Evolutionary conservation across 1,140 invertebrate genomes (phyloP).

Genomic region (Drosophila murphyi): DNA sequence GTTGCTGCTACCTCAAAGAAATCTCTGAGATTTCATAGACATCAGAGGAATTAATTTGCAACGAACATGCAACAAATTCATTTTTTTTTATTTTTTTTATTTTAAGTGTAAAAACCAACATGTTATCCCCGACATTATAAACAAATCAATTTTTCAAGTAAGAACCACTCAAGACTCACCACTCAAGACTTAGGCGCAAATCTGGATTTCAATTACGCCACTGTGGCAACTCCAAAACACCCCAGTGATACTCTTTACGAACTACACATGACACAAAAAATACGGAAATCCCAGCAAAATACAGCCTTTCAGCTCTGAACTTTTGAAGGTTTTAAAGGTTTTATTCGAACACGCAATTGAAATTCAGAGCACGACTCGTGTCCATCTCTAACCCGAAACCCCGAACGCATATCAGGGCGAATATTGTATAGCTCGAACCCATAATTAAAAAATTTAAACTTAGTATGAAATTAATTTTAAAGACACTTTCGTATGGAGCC

Average conservation of each 20-base stretch:
- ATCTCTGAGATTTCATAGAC: slow-evolving; percentile 17
- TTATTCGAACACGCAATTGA: background rate
- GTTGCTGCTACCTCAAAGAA: slow-evolving; percentile 51
- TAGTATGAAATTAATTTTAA: slow-evolving; percentile 81
- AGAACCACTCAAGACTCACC: slow-evolving; percentile 63
- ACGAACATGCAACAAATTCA: slow-evolving; percentile 76
- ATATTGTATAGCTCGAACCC: slow-evolving; percentile 60
- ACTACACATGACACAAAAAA: slow-evolving; percentile 36
- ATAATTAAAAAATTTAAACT: slow-evolving; percentile 81
- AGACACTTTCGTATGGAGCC: slow-evolving; percentile 44
- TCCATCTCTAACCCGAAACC: slow-evolving; percentile 34
- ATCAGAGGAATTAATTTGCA: slow-evolving; percentile 67
- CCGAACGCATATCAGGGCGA: slow-evolving; percentile 4
- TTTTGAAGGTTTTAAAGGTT: background rate
- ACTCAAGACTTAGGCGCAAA: slow-evolving; percentile 8
- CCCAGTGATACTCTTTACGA: background rate
- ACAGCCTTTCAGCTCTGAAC: too few relatives aligned
- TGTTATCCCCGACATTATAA: slow-evolving; percentile 71
- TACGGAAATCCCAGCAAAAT: background rate
- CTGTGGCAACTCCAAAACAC: slow-evolving; percentile 46
- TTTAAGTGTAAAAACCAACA: slow-evolving; percentile 82
- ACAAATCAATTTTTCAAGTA: slow-evolving; percentile 74
- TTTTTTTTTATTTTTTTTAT: slow-evolving; percentile 81
- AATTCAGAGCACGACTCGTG: slow-evolving; percentile 16
- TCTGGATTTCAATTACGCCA: slow-evolving; percentile 75